Evolutionary conservation across 2,888 invertebrate species (phyloP).

Genomic region (Amaurobius ferox): DNA sequence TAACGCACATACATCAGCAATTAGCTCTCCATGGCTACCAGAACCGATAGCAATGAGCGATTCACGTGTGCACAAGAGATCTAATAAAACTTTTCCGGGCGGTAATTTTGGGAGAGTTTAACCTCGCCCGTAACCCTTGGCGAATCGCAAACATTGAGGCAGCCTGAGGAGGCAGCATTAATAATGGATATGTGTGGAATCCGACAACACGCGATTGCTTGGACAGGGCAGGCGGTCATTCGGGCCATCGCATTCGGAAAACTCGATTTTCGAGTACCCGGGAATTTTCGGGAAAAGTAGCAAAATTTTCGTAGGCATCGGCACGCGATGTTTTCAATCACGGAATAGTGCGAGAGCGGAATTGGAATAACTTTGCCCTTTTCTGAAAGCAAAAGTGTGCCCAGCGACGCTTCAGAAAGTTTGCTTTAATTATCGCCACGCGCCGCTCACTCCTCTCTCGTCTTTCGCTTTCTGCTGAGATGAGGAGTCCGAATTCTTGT

Average conservation of each 20-base stretch:
- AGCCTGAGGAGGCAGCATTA: slow-evolving; percentile 41
- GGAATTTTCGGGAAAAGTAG: slow-evolving; percentile 54
- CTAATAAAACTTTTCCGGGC: slow-evolving; percentile 48
- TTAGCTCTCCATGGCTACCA: slow-evolving; percentile 51
- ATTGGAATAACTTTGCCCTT: slow-evolving; percentile 1
- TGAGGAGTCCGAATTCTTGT: background rate
- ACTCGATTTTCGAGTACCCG: slow-evolving; percentile 54
- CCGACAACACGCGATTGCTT: slow-evolving; percentile 38
- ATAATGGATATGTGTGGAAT: slow-evolving; percentile 56
- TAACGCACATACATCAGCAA: slow-evolving; percentile 38
- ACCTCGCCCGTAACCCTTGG: slow-evolving; percentile 62
- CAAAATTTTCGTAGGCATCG: slow-evolving; percentile 31
- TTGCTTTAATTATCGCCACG: slow-evolving; percentile 5
- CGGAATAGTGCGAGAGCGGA: slow-evolving; percentile 21
- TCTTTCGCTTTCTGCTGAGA: background rate
- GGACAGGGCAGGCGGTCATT: slow-evolving; percentile 53
- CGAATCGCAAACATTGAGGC: slow-evolving; percentile 54
- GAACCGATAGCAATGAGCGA: slow-evolving; percentile 63
- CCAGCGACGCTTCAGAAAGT: background rate
- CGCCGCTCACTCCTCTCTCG: background rate
- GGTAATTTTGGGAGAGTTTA: slow-evolving; percentile 43
- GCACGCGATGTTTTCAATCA: slow-evolving; percentile 67
- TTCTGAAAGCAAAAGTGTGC: slow-evolving; percentile 27
- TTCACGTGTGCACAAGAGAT: slow-evolving; percentile 49
- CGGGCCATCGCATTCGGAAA: slow-evolving; percentile 37